Conservation (phyloP, 2,797 vertebrate species). For the Myotis vivesi region DNA sequence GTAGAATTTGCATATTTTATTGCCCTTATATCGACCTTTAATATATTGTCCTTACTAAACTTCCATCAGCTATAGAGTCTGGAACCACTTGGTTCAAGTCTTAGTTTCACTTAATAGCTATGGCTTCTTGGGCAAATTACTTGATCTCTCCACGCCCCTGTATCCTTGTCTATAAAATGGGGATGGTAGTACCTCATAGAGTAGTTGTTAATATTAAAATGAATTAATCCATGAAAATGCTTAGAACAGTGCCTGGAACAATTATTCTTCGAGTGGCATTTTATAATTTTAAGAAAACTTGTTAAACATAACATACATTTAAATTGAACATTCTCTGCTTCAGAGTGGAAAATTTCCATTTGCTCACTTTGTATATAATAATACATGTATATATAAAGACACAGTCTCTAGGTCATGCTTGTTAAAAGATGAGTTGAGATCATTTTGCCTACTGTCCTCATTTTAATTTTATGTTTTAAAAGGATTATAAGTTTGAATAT, state of each 20-base stretch:
- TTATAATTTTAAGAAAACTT: slow-evolving; percentile 59
- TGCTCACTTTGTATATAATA: slow-evolving; percentile 15
- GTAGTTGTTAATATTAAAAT: neutral
- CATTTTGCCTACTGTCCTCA: slow-evolving; percentile 14
- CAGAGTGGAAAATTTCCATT: slow-evolving; percentile 38
- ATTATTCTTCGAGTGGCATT: slow-evolving; percentile 1
- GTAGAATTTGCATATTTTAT: slow-evolving; percentile 79
- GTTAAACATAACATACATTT: neutral
- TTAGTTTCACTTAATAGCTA: neutral
- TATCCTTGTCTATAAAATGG: neutral
- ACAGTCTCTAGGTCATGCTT: neutral
- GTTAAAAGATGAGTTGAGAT: neutral
- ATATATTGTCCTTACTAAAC: neutral
- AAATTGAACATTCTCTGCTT: neutral
- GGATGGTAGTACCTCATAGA: neutral
- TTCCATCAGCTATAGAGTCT: neutral
- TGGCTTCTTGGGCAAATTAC: neutral
- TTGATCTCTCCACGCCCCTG: neutral
- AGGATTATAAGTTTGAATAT: neutral
- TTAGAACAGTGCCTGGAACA: neutral
- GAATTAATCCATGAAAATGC: neutral
- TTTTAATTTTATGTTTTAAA: slow-evolving; percentile 44
- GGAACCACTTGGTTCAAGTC: neutral
- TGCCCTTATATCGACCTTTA: neutral
- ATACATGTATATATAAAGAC: neutral